These are phyloP conservation scores for Empis stercorea DNA, from an alignment of 2,888 invertebrate species.

Conservation along the genomic window DNA sequence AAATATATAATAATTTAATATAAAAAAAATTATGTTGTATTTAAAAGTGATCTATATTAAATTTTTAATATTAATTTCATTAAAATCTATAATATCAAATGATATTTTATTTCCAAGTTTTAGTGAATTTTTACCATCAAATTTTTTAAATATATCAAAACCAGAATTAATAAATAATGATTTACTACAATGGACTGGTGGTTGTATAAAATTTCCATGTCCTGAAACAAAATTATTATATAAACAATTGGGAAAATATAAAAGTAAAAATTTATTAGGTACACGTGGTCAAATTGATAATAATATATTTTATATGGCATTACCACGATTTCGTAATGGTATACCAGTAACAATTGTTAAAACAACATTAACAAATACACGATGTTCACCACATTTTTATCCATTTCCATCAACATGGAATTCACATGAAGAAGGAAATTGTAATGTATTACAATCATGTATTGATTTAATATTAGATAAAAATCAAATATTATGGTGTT, in stretches of 20 bases:
- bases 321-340: constrained; percentile 48
- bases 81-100: too few relatives aligned
- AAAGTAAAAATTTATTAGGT: constrained; percentile 45
- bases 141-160: too few relatives aligned
- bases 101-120: too few relatives aligned
- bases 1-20: too few relatives aligned
- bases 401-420: constrained; percentile 53
- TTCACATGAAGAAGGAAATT: constrained; percentile 51
- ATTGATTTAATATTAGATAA: constrained; percentile 50
- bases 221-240: constrained; percentile 43
- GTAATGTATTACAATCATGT: constrained; percentile 51
- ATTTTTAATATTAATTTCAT: too few relatives aligned
- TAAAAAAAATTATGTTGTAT: too few relatives aligned
- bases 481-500: constrained; percentile 55
- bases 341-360: constrained; percentile 54
- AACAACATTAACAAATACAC: constrained; percentile 36
- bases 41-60: too few relatives aligned
- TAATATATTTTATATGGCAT: constrained; percentile 42
- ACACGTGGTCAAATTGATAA: constrained; percentile 45
- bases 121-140: too few relatives aligned
- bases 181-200: constrained; percentile 36
- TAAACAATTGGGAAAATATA: constrained; percentile 42
- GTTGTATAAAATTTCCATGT: constrained; percentile 39
- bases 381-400: constrained; percentile 38
- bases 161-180: too few relatives aligned